Base-by-base conservation (phyloP, 2,888 invertebrate genomes). In the Scelioninae gen. 1 region DNA sequence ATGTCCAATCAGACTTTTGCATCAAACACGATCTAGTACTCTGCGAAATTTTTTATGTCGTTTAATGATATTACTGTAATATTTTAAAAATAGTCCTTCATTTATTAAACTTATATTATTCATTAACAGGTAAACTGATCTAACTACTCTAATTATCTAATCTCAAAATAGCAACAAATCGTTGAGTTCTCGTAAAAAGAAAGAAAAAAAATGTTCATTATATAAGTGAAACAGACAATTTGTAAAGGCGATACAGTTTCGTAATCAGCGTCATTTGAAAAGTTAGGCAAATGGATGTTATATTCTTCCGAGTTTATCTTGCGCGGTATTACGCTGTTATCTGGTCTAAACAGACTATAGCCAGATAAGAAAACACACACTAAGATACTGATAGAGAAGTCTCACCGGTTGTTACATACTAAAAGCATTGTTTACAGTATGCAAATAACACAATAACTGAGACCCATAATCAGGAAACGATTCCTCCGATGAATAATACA, bases 381-480 rank as follows among this genome's bases (percentile, higher is more conserved):
- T 11, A 23, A 62, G 34, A 62, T 58, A 66, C 10, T 55, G 38
- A 56, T 1, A 11, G 11, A 15, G 47, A 51, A 51, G 38, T 16
- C 23, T 10, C 31, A 31, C 10, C 32, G 8, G 55, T 10, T 51
- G 9, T 68, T 32, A 34, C 63, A 32, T 0, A 6, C 29, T 31
- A 23, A 31, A 38, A 6, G 47, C 45, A 66, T 49, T 65, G 75
- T 75, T 75, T 49, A 65, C 63, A 15, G 75, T 58, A n/a, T 47
- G 5, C 47, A 16, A 43, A 47, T n/a, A 32, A 11, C 29, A 40
- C 40, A 72, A 74, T 56, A 66, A 65, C 34, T 55, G 74, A 74
- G 63, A 65, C 63, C 55, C 31, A 40, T 58, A 75, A 75, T 75
- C 65, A 66, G 75, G 56, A 65, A 75, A 58, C 58, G 49, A 65